phyloP scores from a whole-genome alignment of 2,113 vertebrate species.

The Chionomys nivalis region DNA sequence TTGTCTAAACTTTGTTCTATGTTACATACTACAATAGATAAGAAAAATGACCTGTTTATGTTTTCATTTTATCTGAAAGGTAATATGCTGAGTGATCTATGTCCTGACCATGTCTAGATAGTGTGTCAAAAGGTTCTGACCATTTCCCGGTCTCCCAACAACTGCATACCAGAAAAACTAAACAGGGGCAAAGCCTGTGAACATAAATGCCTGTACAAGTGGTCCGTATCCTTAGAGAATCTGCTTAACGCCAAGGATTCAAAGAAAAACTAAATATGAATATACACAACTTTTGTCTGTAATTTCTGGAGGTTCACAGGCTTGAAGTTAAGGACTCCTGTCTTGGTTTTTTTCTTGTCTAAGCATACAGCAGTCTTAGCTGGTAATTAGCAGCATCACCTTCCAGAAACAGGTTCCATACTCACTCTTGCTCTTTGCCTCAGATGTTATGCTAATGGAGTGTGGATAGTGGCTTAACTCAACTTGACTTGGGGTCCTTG shows the following conservation, averaged over 20 bases:
- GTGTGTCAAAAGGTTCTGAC: neutral
- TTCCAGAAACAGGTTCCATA: conserved; percentile 26
- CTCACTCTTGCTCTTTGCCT: conserved; percentile 24
- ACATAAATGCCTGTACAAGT: conserved; percentile 13
- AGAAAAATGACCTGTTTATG: neutral
- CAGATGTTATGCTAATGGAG: conserved; percentile 7
- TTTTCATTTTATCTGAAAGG: conserved; percentile 47
- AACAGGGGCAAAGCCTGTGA: neutral
- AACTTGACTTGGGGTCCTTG: conserved; percentile 39
- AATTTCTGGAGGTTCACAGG: neutral
- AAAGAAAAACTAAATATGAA: conserved; percentile 23
- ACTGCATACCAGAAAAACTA: conserved; percentile 30
- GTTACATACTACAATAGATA: neutral
- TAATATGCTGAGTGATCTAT: conserved; percentile 23
- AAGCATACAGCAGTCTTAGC: conserved; percentile 59
- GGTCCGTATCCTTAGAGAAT: neutral
- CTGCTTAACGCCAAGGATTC: conserved; percentile 16
- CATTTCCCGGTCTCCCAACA: conserved; percentile 2
- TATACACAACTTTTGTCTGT: neutral
- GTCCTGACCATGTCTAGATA: conserved; percentile 15
- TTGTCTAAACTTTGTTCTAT: conserved; percentile 19
- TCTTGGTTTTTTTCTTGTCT: conserved; percentile 49
- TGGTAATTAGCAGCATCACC: neutral
- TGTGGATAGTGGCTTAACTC: conserved; percentile 32
- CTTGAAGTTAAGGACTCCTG: conserved; percentile 14